Evolutionary conservation across 2,797 vertebrate species (phyloP).

Genomic region (Nyctibius grandis): DNA sequence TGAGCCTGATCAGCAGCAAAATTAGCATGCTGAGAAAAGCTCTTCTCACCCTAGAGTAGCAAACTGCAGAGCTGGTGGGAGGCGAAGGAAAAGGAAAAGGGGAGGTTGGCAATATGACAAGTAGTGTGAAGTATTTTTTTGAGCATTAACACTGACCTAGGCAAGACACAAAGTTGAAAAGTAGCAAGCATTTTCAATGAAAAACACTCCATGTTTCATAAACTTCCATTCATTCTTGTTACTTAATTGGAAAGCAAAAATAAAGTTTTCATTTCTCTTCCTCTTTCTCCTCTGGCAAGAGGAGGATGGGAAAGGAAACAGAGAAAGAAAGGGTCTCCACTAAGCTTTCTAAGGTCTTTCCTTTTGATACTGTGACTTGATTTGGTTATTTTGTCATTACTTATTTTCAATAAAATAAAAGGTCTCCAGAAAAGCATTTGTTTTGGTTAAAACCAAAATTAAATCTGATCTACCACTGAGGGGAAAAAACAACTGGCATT

Average conservation of each 20-base stretch:
- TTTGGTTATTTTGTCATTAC: constrained; percentile 41
- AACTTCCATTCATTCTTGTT: neutral
- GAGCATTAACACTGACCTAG: neutral
- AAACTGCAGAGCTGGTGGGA: neutral
- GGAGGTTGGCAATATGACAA: neutral
- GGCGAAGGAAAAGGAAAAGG: neutral
- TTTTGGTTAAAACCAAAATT: constrained; percentile 34
- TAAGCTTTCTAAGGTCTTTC: constrained; percentile 31
- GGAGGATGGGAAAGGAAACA: constrained; percentile 19
- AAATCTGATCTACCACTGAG: neutral
- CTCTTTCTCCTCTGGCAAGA: neutral
- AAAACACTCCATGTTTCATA: neutral
- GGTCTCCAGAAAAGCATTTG: constrained; percentile 7
- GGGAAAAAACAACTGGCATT: neutral
- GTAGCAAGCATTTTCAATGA: neutral
- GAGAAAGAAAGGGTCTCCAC: constrained; percentile 10
- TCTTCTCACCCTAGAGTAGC: neutral
- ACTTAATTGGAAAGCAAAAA: constrained; percentile 14
- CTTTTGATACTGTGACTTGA: constrained; percentile 16
- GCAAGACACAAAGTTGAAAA: neutral
- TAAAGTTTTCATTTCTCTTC: neutral
- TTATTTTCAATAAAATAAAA: constrained; percentile 21
- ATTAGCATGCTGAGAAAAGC: neutral
- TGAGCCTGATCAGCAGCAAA: neutral
- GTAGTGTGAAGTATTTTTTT: neutral